Conservation (phyloP, 1,140 invertebrate genomes). For the Teleogryllus occipitalis region DNA sequence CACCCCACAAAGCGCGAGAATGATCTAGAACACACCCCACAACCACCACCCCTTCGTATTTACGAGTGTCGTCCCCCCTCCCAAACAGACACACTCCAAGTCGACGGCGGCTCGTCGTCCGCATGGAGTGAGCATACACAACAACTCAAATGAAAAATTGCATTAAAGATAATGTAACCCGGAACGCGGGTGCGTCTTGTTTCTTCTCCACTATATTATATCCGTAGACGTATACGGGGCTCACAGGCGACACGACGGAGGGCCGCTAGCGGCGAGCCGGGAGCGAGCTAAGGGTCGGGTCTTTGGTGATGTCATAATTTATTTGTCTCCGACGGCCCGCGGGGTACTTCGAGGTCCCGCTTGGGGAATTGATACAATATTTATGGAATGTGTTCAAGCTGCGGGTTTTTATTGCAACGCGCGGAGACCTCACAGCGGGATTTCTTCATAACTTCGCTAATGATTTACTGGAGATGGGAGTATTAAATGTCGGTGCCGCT, state of each 20-base stretch:
- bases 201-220: background rate
- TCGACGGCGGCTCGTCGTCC: too few species aligned
- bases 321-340: background rate
- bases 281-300: background rate
- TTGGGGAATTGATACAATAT: background rate
- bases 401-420: background rate
- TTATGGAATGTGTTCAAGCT: background rate
- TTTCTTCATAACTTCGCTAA: background rate
- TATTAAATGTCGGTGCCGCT: too few species aligned
- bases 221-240: background rate
- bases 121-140: too few species aligned
- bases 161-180: too few species aligned
- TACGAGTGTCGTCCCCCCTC: background rate
- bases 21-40: background rate
- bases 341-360: too few species aligned
- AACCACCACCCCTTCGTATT: background rate
- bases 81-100: too few species aligned
- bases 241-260: background rate
- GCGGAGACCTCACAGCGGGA: background rate
- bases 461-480: background rate
- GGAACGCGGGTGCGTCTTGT: too few species aligned
- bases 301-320: background rate
- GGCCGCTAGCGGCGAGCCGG: too few species aligned
- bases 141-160: too few species aligned
- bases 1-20: background rate